Conservation (phyloP, 2,888 invertebrate genomes). For the Amblyjoppa proteus region DNA sequence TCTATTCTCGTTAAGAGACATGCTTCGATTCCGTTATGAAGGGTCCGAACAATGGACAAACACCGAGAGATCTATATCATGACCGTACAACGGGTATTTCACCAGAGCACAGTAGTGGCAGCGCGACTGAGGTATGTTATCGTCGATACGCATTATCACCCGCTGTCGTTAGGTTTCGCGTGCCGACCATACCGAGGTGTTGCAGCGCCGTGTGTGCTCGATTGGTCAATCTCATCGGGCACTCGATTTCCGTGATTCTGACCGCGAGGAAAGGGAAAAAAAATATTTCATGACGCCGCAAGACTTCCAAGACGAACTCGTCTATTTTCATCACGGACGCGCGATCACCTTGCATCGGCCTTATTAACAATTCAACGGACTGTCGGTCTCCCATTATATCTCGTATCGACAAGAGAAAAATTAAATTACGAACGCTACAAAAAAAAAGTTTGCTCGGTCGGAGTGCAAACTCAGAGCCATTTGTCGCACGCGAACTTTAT, state of each 20-base stretch:
- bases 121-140: slow-evolving; percentile 27
- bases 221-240: slow-evolving; percentile 36
- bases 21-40: too few relatives aligned
- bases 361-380: not conserved
- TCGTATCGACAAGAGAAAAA: slow-evolving; percentile 1
- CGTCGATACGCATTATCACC: slow-evolving; percentile 37
- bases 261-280: slow-evolving; percentile 34
- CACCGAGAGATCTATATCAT: slow-evolving; percentile 49
- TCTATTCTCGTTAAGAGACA: slow-evolving; percentile 4
- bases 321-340: slow-evolving; percentile 34
- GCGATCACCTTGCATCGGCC: not conserved
- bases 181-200: slow-evolving; percentile 37
- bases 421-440: not conserved
- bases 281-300: not conserved
- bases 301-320: slow-evolving; percentile 13
- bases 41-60: slow-evolving; percentile 20
- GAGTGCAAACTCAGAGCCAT: too few relatives aligned
- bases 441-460: not conserved
- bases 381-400: not conserved
- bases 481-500: too few relatives aligned
- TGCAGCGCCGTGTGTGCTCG: not conserved
- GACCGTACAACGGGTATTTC: slow-evolving; percentile 33
- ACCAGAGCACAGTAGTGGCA: slow-evolving; percentile 25
- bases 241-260: slow-evolving; percentile 26
- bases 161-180: slow-evolving; percentile 51